phyloP scores from a whole-genome alignment of 2,888 invertebrate species.

The Omphaloscelis lunosa region DNA sequence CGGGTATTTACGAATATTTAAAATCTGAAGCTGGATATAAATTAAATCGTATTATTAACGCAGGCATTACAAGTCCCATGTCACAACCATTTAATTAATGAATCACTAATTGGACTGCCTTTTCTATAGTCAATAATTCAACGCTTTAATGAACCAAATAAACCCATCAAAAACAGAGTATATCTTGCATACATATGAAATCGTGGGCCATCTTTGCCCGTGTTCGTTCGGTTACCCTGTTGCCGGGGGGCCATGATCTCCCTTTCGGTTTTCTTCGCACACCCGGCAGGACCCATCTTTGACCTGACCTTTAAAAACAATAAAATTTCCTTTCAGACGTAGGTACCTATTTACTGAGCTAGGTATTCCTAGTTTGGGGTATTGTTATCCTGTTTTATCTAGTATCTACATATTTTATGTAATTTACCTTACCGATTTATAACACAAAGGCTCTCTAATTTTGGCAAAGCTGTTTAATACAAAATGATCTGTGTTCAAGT shows the following conservation, averaged over 20 bases:
- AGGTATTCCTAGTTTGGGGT: background rate
- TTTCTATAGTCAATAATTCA: background rate
- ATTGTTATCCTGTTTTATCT: background rate
- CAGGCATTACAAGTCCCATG: background rate
- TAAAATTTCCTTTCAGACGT: background rate
- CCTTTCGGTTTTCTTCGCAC: too few relatives aligned
- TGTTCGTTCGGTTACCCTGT: too few relatives aligned
- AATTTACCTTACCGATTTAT: too few relatives aligned
- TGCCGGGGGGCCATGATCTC: too few relatives aligned
- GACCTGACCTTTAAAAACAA: slow-evolving; percentile 18
- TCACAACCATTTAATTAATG: background rate
- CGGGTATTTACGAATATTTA: background rate
- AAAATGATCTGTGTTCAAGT: background rate
- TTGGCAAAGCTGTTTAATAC: background rate
- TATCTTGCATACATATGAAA: background rate
- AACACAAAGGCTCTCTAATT: too few relatives aligned
- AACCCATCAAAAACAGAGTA: background rate
- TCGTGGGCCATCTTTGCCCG: background rate
- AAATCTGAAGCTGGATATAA: background rate
- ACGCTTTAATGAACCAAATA: background rate
- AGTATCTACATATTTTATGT: background rate
- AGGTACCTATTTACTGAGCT: background rate
- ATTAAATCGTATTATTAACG: background rate
- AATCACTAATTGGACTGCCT: background rate
- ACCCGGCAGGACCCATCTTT: too few relatives aligned